phyloP scores from a whole-genome alignment of 2,797 vertebrate genomes.

The Hoplostethus atlanticus region DNA sequence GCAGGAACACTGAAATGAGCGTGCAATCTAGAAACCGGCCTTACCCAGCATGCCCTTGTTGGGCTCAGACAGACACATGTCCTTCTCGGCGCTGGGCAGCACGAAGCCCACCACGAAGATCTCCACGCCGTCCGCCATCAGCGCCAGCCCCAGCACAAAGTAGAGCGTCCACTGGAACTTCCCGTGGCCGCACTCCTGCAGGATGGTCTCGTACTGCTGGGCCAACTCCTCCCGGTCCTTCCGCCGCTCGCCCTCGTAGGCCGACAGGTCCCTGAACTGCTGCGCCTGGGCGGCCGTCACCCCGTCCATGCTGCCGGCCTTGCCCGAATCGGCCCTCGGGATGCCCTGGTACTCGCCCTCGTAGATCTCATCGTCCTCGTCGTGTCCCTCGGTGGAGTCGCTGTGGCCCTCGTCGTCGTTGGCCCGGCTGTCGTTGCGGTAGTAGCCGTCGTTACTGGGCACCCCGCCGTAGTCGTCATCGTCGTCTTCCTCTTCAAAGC shows the following conservation, averaged over 20 bases:
- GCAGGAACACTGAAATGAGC: not conserved
- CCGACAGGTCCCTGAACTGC: conserved; percentile 86
- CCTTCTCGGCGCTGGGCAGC: conserved; percentile 95
- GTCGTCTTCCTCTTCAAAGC: conserved; percentile 95
- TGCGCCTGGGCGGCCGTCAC: conserved; percentile 72
- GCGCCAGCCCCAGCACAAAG: conserved; percentile 94
- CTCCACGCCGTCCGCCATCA: conserved; percentile 98
- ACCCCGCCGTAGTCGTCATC: conserved; percentile 87
- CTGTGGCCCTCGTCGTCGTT: conserved; percentile 94
- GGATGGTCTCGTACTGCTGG: conserved; percentile 95
- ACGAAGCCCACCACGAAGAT: conserved; percentile 98
- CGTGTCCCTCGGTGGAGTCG: conserved; percentile 96
- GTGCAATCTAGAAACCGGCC: conserved; percentile 43
- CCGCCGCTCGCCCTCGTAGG: conserved; percentile 87
- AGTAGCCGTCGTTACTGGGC: conserved; percentile 80
- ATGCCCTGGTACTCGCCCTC: conserved; percentile 99
- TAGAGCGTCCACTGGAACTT: conserved; percentile 99
- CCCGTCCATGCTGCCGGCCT: conserved; percentile 77
- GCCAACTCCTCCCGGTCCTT: conserved; percentile 95
- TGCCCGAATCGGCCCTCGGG: conserved; percentile 90
- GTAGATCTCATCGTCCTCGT: conserved; percentile 98
- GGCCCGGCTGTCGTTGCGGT: conserved; percentile 87
- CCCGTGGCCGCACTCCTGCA: conserved; percentile 96
- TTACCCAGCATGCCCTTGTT: conserved; percentile 98
- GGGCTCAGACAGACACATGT: conserved; percentile 98